Base-by-base conservation (phyloP, 2,113 vertebrate species). In the Periophthalmodon schlosseri region DNA sequence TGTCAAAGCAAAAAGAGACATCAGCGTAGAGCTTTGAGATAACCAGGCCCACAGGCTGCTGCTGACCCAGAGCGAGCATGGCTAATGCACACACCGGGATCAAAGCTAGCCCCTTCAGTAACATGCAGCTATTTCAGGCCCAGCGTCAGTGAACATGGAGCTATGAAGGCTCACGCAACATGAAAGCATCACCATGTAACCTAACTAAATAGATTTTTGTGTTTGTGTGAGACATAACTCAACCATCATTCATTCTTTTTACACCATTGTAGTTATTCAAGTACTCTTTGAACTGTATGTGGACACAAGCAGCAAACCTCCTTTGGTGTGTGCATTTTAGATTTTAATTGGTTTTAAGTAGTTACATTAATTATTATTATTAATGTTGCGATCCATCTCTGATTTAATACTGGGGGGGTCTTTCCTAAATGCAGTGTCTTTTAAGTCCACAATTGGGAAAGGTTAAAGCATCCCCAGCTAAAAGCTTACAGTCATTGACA, bases 51-150 rank as follows among this genome's bases (percentile, higher is more conserved):
- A 54, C 78, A 82, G 82, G 58, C 44, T 71, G 63, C 69, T 77
- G 82, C 84, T 72, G 61, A 73, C 76, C n/a, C 81, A 83, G 78
- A 83, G 72, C 64, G 47, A 86, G 49, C 79, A 71, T 79, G 74
- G 82, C 82, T 72, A 85, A 87, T 86, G 67, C 74, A 78, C 72
- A 83, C 78, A 82, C 70, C 74, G 78, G 76, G 84, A 91, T 90
- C 90, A 90, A 89, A 88, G 88, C 76, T 65, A 34, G 66, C 65
- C 84, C 82, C 71, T 64, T 75, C 74, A 78, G 86, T 79, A 75
- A 84, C 72, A 77, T 23, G 46, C 47, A 72, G 70, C 75, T 82
- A 87, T 86, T 85, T 64, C 66, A 79, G 80, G 70, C 28, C 77
- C 81, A 82, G 73, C 73, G 66, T 74, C 64, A 85, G 81, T 81